Conservation (phyloP, 2,888 invertebrate genomes). For the Lepidonotus clava region DNA sequence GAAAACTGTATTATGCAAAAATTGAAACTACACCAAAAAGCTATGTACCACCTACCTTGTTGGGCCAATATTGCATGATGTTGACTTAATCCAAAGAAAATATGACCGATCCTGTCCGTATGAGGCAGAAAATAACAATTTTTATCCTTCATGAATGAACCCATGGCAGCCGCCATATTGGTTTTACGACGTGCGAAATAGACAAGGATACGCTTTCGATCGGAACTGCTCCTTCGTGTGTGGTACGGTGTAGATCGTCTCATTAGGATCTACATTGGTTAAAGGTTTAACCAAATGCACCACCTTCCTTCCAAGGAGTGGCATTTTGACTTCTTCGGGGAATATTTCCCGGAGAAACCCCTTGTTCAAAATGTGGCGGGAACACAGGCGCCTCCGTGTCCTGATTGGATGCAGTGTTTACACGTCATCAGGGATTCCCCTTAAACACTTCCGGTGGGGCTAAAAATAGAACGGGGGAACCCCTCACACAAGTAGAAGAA, state of each 20-base stretch:
- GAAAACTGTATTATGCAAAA: slow-evolving; percentile 31
- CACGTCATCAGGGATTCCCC: slow-evolving; percentile 50
- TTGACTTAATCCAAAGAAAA: background rate
- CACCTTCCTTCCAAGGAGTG: slow-evolving; percentile 76
- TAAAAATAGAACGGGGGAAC: no score
- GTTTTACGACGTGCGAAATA: slow-evolving; percentile 64
- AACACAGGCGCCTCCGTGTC: slow-evolving; percentile 59
- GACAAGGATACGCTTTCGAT: slow-evolving; percentile 78
- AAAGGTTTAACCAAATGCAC: slow-evolving; percentile 71
- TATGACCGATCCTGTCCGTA: background rate
- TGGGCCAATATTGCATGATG: background rate
- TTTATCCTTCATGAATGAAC: background rate
- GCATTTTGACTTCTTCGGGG: slow-evolving; percentile 69
- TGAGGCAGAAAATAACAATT: background rate
- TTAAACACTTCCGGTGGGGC: background rate
- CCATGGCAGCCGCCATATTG: slow-evolving; percentile 76
- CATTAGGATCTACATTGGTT: slow-evolving; percentile 68
- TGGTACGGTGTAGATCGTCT: slow-evolving; percentile 73
- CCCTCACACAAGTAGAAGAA: no score
- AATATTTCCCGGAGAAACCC: slow-evolving; percentile 55
- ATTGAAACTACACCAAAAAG: background rate
- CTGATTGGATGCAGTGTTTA: slow-evolving; percentile 49
- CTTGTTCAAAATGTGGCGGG: slow-evolving; percentile 78
- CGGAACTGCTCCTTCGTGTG: slow-evolving; percentile 78
- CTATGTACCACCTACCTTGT: background rate